Conservation (phyloP, 2,113 vertebrate genomes). For the Pachypanchax playfairii region DNA sequence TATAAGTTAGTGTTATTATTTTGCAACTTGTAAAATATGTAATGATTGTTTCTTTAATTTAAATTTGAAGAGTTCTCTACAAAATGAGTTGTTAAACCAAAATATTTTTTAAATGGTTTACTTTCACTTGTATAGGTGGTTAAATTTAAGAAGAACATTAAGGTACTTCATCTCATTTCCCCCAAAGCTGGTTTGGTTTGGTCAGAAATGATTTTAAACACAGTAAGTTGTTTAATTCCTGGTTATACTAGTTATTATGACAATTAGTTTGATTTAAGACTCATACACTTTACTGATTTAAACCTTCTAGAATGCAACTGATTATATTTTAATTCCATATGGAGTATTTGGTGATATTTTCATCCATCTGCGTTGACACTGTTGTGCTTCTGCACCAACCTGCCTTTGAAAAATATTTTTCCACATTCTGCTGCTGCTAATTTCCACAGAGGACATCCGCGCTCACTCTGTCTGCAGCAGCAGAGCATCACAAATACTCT, state of each 20-base stretch:
- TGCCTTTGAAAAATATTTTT: constrained; percentile 49
- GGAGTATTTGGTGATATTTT: constrained; percentile 3
- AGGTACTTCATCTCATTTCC: background rate
- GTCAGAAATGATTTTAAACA: background rate
- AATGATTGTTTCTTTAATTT: no score
- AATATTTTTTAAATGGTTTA: background rate
- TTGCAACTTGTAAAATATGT: no score
- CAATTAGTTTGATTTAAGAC: background rate
- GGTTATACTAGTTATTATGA: no score
- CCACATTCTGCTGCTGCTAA: constrained; percentile 57
- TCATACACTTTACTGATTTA: background rate
- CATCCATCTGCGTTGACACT: background rate
- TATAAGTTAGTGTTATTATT: no score
- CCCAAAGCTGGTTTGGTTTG: background rate
- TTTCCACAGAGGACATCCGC: constrained; percentile 63
- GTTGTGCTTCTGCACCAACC: constrained; percentile 19
- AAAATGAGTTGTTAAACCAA: no score
- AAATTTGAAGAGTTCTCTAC: no score
- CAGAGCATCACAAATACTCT: constrained; percentile 58
- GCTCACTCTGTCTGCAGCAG: constrained; percentile 42
- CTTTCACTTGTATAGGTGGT: background rate
- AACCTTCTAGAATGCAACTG: background rate
- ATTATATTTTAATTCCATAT: constrained; percentile 8
- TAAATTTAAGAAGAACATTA: background rate
- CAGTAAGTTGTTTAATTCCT: background rate